Evolutionary conservation across 2,888 invertebrate species (phyloP).

Genomic region (Sesamia inferens): DNA sequence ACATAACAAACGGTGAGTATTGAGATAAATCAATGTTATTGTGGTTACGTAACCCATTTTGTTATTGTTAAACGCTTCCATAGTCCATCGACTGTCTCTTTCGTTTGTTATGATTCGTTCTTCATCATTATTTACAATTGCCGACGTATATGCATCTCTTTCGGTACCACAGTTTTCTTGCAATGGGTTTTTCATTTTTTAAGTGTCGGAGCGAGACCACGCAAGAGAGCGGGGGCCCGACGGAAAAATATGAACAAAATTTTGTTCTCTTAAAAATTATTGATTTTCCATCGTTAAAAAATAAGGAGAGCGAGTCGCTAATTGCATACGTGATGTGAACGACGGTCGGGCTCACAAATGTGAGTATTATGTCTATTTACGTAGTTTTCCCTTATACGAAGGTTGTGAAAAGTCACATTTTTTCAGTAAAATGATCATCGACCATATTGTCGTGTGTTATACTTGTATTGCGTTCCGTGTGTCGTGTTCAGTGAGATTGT

Average conservation of each 20-base stretch:
- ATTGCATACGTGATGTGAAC: slow-evolving; percentile 83
- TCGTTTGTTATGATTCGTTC: slow-evolving; percentile 87
- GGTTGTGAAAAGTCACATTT: slow-evolving; percentile 85
- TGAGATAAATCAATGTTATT: slow-evolving; percentile 49
- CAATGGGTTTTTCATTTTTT: slow-evolving; percentile 88
- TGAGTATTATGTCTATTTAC: slow-evolving; percentile 81
- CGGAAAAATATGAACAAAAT: slow-evolving; percentile 88
- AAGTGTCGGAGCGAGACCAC: slow-evolving; percentile 82
- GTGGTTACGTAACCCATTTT: slow-evolving; percentile 76
- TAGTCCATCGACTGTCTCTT: slow-evolving; percentile 79
- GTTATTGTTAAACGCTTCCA: slow-evolving; percentile 77
- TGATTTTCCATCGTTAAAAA: slow-evolving; percentile 89
- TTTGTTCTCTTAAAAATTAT: slow-evolving; percentile 88
- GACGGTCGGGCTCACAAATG: slow-evolving; percentile 72
- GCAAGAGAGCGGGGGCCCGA: slow-evolving; percentile 80
- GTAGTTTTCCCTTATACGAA: slow-evolving; percentile 79
- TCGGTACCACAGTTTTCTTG: slow-evolving; percentile 84
- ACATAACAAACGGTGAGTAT: slow-evolving; percentile 70
- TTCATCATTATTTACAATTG: slow-evolving; percentile 87
- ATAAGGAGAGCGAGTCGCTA: slow-evolving; percentile 73
- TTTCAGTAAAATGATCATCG: slow-evolving; percentile 81
- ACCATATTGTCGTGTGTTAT: slow-evolving; percentile 75
- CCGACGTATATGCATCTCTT: slow-evolving; percentile 83
- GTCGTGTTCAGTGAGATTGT: slow-evolving; percentile 67
- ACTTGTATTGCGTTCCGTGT: slow-evolving; percentile 50